A percentile compares a stretch with the other conserved stretches of the same genome.
Conservation (phyloP, 2,888 invertebrate genomes). For the Nycteola revayana region DNA sequence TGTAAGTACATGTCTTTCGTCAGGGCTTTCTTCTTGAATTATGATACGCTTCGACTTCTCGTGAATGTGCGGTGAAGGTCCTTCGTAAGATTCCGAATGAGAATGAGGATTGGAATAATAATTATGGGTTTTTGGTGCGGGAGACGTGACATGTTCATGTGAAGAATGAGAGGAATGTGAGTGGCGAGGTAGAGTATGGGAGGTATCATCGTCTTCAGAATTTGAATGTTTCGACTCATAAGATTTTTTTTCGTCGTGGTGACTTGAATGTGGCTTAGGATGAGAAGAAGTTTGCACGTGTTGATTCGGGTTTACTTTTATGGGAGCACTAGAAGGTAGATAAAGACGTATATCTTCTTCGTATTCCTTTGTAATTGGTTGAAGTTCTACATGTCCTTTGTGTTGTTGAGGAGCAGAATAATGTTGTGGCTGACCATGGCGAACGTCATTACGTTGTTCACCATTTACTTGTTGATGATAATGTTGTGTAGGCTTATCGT, state of each 20-base stretch:
- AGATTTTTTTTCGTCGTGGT: constrained; percentile 8
- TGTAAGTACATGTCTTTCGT: constrained; percentile 49
- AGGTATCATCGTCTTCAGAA: constrained; percentile 4
- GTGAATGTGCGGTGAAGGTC: constrained; percentile 42
- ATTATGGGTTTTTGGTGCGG: constrained; percentile 10
- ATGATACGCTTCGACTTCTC: constrained; percentile 63
- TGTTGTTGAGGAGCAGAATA: constrained; percentile 31
- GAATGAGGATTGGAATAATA: constrained; percentile 18
- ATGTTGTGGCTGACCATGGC: constrained; percentile 16
- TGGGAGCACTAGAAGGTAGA: constrained; percentile 43
- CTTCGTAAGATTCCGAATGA: constrained; percentile 27
- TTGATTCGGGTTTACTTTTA: constrained; percentile 56
- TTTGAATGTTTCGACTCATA: constrained; percentile 9
- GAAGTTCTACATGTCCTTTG: constrained; percentile 34
- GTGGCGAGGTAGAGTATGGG: constrained; percentile 16
- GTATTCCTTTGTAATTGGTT: constrained; percentile 48
- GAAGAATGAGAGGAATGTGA: constrained; percentile 17
- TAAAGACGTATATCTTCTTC: constrained; percentile 55
- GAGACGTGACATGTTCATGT: constrained; percentile 17
- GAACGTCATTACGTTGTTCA: constrained; percentile 10
- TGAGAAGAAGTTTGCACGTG: constrained; percentile 37
- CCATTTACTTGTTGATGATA: constrained; percentile 15
- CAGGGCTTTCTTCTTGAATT: constrained; percentile 59
- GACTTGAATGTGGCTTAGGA: constrained; percentile 17
- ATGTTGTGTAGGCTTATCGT: constrained; percentile 17